These are phyloP conservation scores for Leucophenga maculata DNA, from an alignment of 2,888 invertebrate genomes.

Conservation along the genomic window DNA sequence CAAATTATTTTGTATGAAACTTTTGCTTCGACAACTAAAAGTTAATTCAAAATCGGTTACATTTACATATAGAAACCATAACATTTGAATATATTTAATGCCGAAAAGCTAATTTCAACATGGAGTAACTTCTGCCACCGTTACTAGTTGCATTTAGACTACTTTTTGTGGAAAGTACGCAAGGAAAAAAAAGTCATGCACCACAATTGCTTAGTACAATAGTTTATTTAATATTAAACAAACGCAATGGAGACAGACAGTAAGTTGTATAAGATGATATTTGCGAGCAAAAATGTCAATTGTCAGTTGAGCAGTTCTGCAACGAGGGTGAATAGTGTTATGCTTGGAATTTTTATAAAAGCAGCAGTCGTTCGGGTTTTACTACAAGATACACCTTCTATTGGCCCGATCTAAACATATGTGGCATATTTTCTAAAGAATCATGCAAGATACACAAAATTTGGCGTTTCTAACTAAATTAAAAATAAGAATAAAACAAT, in stretches of 20 bases:
- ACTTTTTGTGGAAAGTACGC: slow-evolving; percentile 49
- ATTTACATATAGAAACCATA: slow-evolving; percentile 51
- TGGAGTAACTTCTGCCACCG: neutral
- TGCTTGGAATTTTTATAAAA: too few species aligned
- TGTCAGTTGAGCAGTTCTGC: neutral
- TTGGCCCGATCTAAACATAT: too few species aligned
- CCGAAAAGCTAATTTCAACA: neutral
- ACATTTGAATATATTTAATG: slow-evolving; percentile 46
- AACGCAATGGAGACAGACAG: neutral
- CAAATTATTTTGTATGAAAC: slow-evolving; percentile 12
- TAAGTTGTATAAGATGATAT: neutral
- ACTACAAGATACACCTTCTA: too few species aligned
- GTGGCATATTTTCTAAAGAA: too few species aligned
- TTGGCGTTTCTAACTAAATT: too few species aligned
- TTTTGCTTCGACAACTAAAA: slow-evolving; percentile 4
- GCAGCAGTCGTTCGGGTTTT: too few species aligned
- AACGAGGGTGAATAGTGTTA: too few species aligned
- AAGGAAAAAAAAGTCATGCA: neutral
- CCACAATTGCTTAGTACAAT: neutral
- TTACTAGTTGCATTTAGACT: slow-evolving; percentile 40
- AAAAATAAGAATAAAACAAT: too few species aligned
- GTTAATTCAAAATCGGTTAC: slow-evolving; percentile 22
- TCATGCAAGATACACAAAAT: too few species aligned
- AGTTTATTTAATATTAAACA: slow-evolving; percentile 24
- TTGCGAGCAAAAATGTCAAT: slow-evolving; percentile 14